Conservation (phyloP, 2,113 vertebrate species). For the Gasterosteus aculeatus region DNA sequence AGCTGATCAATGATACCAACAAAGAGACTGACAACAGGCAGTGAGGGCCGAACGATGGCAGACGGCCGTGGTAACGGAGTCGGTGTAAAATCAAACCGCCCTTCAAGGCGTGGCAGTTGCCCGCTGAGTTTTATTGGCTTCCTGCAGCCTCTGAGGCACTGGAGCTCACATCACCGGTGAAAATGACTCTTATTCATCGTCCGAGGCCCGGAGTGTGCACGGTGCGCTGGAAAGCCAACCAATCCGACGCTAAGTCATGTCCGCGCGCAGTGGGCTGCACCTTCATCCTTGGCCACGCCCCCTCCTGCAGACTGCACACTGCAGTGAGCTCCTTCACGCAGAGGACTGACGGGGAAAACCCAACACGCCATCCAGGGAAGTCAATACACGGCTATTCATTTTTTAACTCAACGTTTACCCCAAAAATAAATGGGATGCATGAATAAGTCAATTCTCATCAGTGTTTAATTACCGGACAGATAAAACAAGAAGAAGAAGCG, state of each 20-base stretch:
- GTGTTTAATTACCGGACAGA: constrained; percentile 43
- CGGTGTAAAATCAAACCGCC: constrained; percentile 41
- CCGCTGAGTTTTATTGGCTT: constrained; percentile 66
- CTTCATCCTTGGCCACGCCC: constrained; percentile 51
- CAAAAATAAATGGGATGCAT: background rate
- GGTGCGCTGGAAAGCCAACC: constrained; percentile 46
- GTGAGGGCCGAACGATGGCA: constrained; percentile 43
- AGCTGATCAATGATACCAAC: constrained; percentile 65
- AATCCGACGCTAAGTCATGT: constrained; percentile 67
- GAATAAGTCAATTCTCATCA: constrained; percentile 13
- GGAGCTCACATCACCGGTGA: constrained; percentile 70
- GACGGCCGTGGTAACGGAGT: constrained; percentile 29
- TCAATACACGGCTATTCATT: constrained; percentile 41
- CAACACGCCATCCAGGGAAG: constrained; percentile 57
- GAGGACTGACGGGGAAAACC: constrained; percentile 65
- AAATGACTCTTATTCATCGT: constrained; percentile 77
- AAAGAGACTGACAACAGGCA: constrained; percentile 41
- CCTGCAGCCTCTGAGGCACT: constrained; percentile 30
- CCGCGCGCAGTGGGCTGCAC: constrained; percentile 52
- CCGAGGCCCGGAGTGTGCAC: constrained; percentile 66
- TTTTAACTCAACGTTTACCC: background rate
- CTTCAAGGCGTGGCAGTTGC: constrained; percentile 47
- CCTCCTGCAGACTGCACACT: constrained; percentile 41
- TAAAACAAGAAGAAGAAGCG: constrained; percentile 16
- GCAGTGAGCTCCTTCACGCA: constrained; percentile 54